These are phyloP conservation scores for Sinelater perroti DNA, from an alignment of 2,888 invertebrate species.

Conservation along the genomic window DNA sequence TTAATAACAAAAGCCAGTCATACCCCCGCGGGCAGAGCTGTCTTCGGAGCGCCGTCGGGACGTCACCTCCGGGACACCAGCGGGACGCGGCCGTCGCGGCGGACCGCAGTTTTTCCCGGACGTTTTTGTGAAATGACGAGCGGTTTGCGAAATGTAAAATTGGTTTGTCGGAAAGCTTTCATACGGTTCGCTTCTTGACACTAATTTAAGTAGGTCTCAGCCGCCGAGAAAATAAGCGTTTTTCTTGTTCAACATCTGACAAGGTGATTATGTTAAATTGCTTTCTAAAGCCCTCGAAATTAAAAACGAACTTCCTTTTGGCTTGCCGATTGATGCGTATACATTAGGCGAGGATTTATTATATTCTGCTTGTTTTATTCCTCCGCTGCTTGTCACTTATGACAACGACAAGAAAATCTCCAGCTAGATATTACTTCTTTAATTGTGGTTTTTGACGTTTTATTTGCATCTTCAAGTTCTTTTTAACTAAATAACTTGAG, in stretches of 20 bases:
- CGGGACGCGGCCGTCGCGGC: conserved; percentile 36
- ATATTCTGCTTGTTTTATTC: conserved; percentile 15
- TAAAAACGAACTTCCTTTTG: conserved; percentile 33
- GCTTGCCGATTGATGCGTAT: conserved; percentile 32
- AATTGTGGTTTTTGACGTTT: too few species aligned
- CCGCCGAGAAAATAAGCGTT: conserved; percentile 36
- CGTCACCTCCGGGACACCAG: conserved; percentile 37
- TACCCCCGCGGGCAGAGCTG: conserved; percentile 32
- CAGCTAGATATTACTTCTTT: too few species aligned
- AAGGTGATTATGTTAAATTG: conserved; percentile 40
- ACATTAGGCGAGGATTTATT: conserved; percentile 26
- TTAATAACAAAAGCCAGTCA: conserved; percentile 46
- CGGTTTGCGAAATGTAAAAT: conserved; percentile 48
- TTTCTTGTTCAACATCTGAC: conserved; percentile 37
- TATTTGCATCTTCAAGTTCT: too few species aligned
- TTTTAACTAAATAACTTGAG: too few species aligned
- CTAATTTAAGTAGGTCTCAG: conserved; percentile 47
- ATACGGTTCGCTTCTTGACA: conserved; percentile 48
- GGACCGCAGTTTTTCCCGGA: conserved; percentile 29
- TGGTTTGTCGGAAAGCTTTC: conserved; percentile 49
- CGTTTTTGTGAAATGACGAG: conserved; percentile 44
- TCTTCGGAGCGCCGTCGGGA: conserved; percentile 36
- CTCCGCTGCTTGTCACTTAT: neutral
- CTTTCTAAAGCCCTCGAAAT: conserved; percentile 37
- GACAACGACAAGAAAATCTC: neutral